Base-by-base conservation (phyloP, 2,888 invertebrate genomes). In the Drosophila phalerata region DNA sequence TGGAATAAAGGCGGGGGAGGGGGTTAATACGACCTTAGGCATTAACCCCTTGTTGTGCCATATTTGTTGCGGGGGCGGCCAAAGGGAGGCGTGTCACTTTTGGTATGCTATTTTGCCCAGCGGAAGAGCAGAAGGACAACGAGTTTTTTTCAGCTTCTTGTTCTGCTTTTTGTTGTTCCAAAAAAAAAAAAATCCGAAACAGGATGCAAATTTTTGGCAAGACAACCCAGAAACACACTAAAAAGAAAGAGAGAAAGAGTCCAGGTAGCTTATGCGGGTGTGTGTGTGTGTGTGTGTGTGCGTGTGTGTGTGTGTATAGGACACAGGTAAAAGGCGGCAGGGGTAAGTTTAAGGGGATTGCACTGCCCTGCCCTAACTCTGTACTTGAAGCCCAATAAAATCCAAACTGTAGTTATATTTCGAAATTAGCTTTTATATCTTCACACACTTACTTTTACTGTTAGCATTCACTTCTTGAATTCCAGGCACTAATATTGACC, bases 101-200 rank as follows among this genome's bases (percentile, higher is more conserved):
- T 47, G 69, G 57, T 40, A 53, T 40, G 51, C 15, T 37, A 25
- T 25, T 22, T 15, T 22, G 52, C 47, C 55, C 77, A 84, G 77
- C 83, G 85, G 87, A 84, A 84, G 85, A 82, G 73, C 65, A 79
- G 87, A 87, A 84, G 87, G 88, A 84, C 85, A 73, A 47, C 79
- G 68, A 77, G 77, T 79, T 80, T n/a, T n/a, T 15, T 40, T 34
- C 25, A 25, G 15, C 28, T 9, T 5, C 38, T 19, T n/a, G 1
- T 38, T 38, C 17, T 13, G 30, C 17, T 42, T 57, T 9, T 40
- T 40, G 40, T 40, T 40, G 52, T 28, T 9, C 37, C 22, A 1
- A 34, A 28, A 49, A 28, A 53, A 17, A 1, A 34, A 28, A 49
- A 28, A 53, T 40, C 10, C 48, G 66, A 73, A 86, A 85, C 82